Evolutionary conservation across 2,888 invertebrate genomes (phyloP), one percentile per base, ranked within the genome.

Genomic region (Limnephilus auricula): DNA sequence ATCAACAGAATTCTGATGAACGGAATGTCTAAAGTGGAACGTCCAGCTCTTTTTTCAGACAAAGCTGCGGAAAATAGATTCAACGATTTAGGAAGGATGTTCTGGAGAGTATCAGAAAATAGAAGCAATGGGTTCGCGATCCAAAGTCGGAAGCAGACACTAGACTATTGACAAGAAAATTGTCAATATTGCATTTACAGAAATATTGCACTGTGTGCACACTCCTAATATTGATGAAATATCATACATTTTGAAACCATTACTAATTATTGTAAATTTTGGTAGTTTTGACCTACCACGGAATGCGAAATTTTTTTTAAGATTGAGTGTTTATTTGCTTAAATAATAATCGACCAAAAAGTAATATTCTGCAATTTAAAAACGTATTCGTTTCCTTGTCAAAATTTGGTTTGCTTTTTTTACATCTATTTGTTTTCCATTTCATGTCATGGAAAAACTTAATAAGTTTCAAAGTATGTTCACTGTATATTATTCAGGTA

Each of bases 381-480:
- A 65, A 9, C 65, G n/a, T n/a, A 9, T 65, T 65, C 25, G n/a
- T 65, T 65, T 65, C 65, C 18, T 65, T n/a, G n/a, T 65, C 65
- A 65, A 45, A 85, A 85, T 85, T 85, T 45, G 37, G n/a, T 85
- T 45, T 25, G 25, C n/a, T 85, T 85, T 79, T 89, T 89, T 79
- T 79, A 31, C 6, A 12, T 15, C 31, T 34, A 87, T 89, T 79
- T 40, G 25, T 65, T 65, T n/a, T 65, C 65, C 9, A 65, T 65
- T 65, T 25, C 25, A 89, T 25, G 10, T 45, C 15, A 50, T 32
- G 34, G 30, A 91, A 91, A 91, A 91, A 89, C 84, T n/a, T 89
- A 88, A 91, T 89, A 89, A 91, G 83, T 83, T 91, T 91, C 84
- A 79, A 79, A 89, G 89, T 65, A 91, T 82, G 79, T 91, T 91